Evolutionary conservation across 1,140 invertebrate species (phyloP).

Genomic region (Pseudomyrmex pallidus): DNA sequence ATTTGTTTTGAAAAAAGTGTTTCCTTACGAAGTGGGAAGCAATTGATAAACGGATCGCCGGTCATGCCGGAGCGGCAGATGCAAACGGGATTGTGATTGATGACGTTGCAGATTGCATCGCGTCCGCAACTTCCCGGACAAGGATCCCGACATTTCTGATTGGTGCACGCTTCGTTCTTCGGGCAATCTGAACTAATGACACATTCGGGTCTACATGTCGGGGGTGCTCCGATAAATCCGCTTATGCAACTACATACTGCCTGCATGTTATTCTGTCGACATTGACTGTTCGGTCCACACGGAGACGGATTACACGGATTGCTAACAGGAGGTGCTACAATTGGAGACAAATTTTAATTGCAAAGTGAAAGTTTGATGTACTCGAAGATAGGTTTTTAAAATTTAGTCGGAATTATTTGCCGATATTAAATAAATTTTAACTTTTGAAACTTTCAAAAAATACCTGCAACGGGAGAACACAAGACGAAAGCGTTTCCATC

Average conservation of each 20-base stretch:
- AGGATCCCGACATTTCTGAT: constrained; percentile 89
- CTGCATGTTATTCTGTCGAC: constrained; percentile 84
- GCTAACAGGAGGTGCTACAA: constrained; percentile 68
- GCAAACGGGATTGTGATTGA: constrained; percentile 84
- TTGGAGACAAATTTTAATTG: constrained; percentile 19
- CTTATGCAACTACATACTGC: constrained; percentile 88
- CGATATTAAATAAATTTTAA: not conserved
- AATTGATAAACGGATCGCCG: constrained; percentile 86
- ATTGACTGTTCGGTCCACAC: constrained; percentile 89
- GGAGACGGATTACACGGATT: constrained; percentile 85
- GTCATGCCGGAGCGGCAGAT: constrained; percentile 80
- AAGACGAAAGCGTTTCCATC: constrained; percentile 90
- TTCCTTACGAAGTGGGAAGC: constrained; percentile 85
- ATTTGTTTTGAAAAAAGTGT: constrained; percentile 79
- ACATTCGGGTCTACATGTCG: constrained; percentile 89
- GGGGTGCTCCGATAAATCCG: constrained; percentile 88
- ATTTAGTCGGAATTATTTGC: too few relatives aligned
- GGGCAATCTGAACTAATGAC: constrained; percentile 88
- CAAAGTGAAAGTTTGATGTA: constrained; percentile 83
- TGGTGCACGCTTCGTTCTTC: constrained; percentile 87
- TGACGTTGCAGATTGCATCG: constrained; percentile 86
- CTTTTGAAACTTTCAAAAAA: constrained; percentile 44
- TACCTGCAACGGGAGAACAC: constrained; percentile 86
- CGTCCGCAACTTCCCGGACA: constrained; percentile 88
- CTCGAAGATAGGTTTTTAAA: not conserved